Evolutionary conservation across 2,797 vertebrate genomes (phyloP).

Genomic region (Ctenopoma kingsleyae): DNA sequence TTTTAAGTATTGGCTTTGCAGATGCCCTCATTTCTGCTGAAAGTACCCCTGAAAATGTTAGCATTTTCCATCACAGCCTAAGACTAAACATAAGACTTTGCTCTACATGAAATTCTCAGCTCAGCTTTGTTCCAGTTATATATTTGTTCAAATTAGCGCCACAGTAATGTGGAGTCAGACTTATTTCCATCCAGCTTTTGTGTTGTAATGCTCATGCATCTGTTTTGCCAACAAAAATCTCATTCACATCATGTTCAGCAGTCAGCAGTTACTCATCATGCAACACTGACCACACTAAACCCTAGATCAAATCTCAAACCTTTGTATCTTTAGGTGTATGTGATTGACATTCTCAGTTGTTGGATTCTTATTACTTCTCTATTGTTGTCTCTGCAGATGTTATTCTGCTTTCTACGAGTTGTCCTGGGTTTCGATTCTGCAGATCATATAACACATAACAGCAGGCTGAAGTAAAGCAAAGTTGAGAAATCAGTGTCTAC

Average conservation of each 20-base stretch:
- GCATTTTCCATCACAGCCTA: slow-evolving; percentile 16
- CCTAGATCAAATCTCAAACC: background rate
- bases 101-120: slow-evolving; percentile 14
- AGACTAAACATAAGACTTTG: slow-evolving; percentile 17
- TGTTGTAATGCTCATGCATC: slow-evolving; percentile 1
- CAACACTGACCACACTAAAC: slow-evolving; percentile 25
- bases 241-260: slow-evolving; percentile 25
- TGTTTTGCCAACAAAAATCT: slow-evolving; percentile 7
- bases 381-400: slow-evolving; percentile 22
- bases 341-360: slow-evolving; percentile 1
- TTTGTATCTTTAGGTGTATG: slow-evolving; percentile 3
- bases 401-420: slow-evolving; percentile 27
- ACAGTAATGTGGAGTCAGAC: slow-evolving; percentile 23
- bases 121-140: background rate
- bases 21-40: slow-evolving; percentile 9
- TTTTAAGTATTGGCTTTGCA: slow-evolving; percentile 21
- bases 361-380: slow-evolving; percentile 10
- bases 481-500: slow-evolving; percentile 4
- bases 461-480: slow-evolving; percentile 7
- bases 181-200: slow-evolving; percentile 20
- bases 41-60: slow-evolving; percentile 2
- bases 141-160: slow-evolving; percentile 47
- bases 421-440: slow-evolving; percentile 8
- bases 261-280: slow-evolving; percentile 36
- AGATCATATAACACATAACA: slow-evolving; percentile 19